Conservation (phyloP, 2,797 vertebrate species). For the Eremophila alpestris region DNA sequence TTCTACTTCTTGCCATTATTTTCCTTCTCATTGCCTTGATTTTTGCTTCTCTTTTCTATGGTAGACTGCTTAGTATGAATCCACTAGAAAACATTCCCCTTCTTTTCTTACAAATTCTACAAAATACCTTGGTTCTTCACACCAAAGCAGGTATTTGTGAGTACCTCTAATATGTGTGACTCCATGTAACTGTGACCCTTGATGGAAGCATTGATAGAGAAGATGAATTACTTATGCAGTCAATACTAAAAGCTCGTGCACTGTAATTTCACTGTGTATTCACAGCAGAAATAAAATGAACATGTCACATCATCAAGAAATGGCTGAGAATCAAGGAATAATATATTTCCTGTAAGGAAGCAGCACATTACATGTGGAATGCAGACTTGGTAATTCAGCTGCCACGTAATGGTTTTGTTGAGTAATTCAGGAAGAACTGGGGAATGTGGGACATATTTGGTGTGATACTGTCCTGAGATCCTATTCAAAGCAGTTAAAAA, state of each 20-base stretch:
- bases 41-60: not conserved
- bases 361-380: not conserved
- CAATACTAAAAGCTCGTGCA: not conserved
- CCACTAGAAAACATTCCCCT: not conserved
- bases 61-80: not conserved
- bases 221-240: not conserved
- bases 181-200: not conserved
- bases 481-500: not conserved
- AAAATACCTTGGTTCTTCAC: not conserved
- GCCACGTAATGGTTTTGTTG: slow-evolving; percentile 7
- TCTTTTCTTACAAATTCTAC: not conserved
- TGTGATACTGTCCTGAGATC: not conserved
- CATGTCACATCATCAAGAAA: not conserved
- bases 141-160: not conserved
- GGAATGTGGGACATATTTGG: not conserved
- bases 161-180: not conserved
- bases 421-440: not conserved
- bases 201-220: not conserved
- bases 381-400: not conserved
- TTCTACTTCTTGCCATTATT: not conserved
- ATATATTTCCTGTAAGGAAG: slow-evolving; percentile 13
- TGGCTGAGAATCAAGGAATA: not conserved
- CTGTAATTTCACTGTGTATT: not conserved
- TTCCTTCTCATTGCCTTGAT: not conserved
- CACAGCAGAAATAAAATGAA: not conserved